Evolutionary conservation across 35 echinoderm and acorn worm species (phyloP).

Genomic region (Heliocidaris erythrogramma): DNA sequence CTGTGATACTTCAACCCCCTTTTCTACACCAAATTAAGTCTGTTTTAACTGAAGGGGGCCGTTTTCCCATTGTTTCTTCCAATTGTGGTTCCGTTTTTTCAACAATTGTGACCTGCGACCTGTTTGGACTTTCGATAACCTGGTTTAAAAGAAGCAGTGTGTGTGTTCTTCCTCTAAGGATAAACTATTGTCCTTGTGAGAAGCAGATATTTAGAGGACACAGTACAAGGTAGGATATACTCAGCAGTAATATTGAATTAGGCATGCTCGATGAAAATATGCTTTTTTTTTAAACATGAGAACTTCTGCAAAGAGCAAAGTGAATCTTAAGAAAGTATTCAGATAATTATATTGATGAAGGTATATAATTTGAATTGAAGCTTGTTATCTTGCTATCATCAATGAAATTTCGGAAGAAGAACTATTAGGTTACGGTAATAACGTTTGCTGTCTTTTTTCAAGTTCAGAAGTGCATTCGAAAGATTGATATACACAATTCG

Average conservation of each 20-base stretch:
- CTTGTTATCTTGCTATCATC: too few species aligned
- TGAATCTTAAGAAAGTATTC: too few species aligned
- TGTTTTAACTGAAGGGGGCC: background rate
- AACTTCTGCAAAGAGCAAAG: too few species aligned
- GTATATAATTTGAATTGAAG: background rate
- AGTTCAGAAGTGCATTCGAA: too few species aligned
- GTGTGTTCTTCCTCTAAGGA: background rate
- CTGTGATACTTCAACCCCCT: background rate
- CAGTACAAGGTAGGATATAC: background rate
- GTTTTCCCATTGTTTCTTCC: background rate
- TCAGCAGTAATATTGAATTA: background rate
- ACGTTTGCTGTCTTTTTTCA: too few species aligned
- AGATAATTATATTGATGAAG: background rate
- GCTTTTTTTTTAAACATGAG: too few species aligned
- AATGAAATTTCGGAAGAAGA: too few species aligned
- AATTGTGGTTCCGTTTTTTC: background rate
- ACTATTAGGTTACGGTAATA: too few species aligned
- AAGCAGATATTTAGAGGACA: background rate
- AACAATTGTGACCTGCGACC: background rate
- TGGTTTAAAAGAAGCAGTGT: background rate
- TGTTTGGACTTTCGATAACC: background rate
- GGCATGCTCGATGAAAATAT: too few species aligned
- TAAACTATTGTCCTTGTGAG: background rate
- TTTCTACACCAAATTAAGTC: background rate
- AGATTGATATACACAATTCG: too few species aligned